A percentile compares a stretch with the other conserved stretches of the same genome.
Evolutionary conservation across 1,140 invertebrate species (phyloP).

Genomic region (Fopius arisanus): DNA sequence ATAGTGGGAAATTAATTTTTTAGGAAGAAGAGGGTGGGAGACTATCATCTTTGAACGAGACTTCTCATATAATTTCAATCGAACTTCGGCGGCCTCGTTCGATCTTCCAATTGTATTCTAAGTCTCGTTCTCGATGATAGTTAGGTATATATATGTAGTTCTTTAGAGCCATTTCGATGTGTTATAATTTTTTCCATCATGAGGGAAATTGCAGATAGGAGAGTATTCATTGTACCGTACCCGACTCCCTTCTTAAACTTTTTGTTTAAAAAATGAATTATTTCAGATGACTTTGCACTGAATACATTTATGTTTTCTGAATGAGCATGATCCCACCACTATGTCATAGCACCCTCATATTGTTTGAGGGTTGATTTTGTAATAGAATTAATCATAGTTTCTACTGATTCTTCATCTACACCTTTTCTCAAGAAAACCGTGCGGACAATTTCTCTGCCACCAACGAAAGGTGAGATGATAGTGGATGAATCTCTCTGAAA

Average conservation of each 20-base stretch:
- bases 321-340: slow-evolving; percentile 17
- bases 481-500: slow-evolving; percentile 1
- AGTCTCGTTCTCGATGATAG: slow-evolving; percentile 8
- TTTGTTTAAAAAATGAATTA: slow-evolving; percentile 23
- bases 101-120: not conserved
- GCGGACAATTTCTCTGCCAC: slow-evolving; percentile 19
- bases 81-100: not conserved
- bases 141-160: not conserved
- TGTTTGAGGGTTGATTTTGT: slow-evolving; percentile 20
- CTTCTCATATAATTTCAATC: not conserved
- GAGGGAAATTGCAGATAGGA: slow-evolving; percentile 9
- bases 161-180: not conserved
- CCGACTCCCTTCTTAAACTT: slow-evolving; percentile 18
- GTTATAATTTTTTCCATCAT: not conserved
- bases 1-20: not conserved
- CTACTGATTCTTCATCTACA: not conserved
- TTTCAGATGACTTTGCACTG: not conserved
- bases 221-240: slow-evolving; percentile 16
- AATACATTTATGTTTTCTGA: not conserved
- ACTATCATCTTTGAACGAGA: slow-evolving; percentile 3
- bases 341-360: slow-evolving; percentile 17
- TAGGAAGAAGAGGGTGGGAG: not conserved
- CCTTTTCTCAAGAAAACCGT: not conserved
- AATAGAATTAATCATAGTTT: slow-evolving; percentile 1
- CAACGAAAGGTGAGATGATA: slow-evolving; percentile 15